Evolutionary conservation across 2,888 invertebrate genomes (phyloP).

Genomic region (Artemia sp.): DNA sequence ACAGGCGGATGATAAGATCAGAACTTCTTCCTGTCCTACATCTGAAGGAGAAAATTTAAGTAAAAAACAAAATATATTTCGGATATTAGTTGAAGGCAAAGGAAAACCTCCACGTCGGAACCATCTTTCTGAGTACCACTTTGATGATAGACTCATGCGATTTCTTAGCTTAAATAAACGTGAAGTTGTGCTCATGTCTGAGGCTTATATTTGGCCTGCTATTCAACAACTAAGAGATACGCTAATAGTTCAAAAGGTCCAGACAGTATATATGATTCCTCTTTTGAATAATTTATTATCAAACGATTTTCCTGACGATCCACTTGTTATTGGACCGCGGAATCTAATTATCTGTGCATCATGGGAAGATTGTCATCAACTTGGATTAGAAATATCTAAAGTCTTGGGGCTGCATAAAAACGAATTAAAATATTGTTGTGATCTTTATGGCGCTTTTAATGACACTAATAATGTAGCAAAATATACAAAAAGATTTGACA

Average conservation of each 20-base stretch:
- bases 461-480: neutral
- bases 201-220: conserved; percentile 3
- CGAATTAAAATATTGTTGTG: neutral
- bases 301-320: neutral
- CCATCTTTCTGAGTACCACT: conserved; percentile 1
- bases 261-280: neutral
- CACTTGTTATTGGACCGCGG: neutral
- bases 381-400: neutral
- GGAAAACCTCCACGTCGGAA: neutral
- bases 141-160: neutral
- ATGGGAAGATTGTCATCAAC: conserved; percentile 8
- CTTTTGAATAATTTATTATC: neutral
- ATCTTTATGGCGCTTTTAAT: conserved; percentile 6
- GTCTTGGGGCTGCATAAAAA: neutral
- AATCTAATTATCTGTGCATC: neutral
- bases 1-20: no score
- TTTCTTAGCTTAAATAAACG: neutral
- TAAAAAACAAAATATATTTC: no score
- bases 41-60: no score
- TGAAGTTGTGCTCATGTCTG: neutral
- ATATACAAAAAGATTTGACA: neutral
- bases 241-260: neutral
- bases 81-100: neutral
- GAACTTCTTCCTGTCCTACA: no score
- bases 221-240: neutral